Evolutionary conservation across 2,888 invertebrate species (phyloP).

Genomic region (Tenthredo amoena): DNA sequence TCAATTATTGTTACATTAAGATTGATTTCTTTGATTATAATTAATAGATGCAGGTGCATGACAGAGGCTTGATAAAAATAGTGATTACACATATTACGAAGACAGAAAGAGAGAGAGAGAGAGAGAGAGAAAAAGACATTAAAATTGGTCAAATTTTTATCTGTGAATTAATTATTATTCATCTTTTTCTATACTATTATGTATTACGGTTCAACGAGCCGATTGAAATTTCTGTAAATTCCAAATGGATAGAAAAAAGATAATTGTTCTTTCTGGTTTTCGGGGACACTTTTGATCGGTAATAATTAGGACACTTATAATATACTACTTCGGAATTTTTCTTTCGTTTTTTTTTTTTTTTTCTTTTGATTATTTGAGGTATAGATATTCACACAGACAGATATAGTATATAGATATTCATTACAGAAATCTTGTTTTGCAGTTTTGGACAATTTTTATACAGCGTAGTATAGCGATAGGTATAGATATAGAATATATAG

Average conservation of each 20-base stretch:
- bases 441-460: background rate
- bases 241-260: background rate
- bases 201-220: background rate
- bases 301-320: background rate
- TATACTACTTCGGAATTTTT: background rate
- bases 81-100: constrained; percentile 30
- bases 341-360: background rate
- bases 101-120: constrained; percentile 51
- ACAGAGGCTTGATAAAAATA: constrained; percentile 30
- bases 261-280: background rate
- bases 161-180: constrained; percentile 24
- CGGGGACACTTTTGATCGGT: background rate
- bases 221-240: background rate
- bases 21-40: background rate
- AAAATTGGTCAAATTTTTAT: constrained; percentile 60
- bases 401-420: constrained; percentile 51
- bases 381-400: constrained; percentile 46
- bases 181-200: background rate
- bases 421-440: constrained; percentile 54
- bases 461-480: background rate
- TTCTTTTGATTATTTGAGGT: constrained; percentile 54
- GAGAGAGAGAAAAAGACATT: constrained; percentile 58
- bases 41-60: background rate
- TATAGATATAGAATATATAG: background rate
- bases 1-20: constrained; percentile 3